phyloP scores from a whole-genome alignment of 2,113 vertebrate species.

The Seriola quinqueradiata region DNA sequence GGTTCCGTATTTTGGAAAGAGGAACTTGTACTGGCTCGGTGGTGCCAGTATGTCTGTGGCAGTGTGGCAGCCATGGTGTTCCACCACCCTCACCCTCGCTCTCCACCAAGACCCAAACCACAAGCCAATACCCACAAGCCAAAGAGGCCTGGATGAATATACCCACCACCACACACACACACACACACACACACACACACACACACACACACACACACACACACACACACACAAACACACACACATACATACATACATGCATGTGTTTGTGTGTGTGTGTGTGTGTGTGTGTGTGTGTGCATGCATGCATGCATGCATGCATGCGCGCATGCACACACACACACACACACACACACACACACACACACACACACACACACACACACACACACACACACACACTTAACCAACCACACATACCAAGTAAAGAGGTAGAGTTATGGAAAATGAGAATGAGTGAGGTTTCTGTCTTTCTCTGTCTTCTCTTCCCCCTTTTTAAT shows the following conservation, averaged over 20 bases:
- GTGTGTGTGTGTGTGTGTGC: too few relatives aligned
- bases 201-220: conserved; percentile 40
- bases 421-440: conserved; percentile 84
- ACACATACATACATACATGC: too few relatives aligned
- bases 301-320: neutral
- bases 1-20: conserved; percentile 81
- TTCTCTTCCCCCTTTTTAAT: conserved; percentile 81
- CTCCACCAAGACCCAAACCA: conserved; percentile 80
- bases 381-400: conserved; percentile 49
- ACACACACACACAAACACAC: conserved; percentile 46
- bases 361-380: conserved; percentile 36
- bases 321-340: conserved; percentile 24
- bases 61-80: conserved; percentile 83
- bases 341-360: conserved; percentile 22
- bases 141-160: conserved; percentile 80
- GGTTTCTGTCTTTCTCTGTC: conserved; percentile 82
- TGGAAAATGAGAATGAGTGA: conserved; percentile 86
- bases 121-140: conserved; percentile 86
- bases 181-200: conserved; percentile 41
- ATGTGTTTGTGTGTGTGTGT: too few relatives aligned
- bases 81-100: conserved; percentile 82
- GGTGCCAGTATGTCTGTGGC: conserved; percentile 87
- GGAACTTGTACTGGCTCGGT: conserved; percentile 78
- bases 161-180: conserved; percentile 73
- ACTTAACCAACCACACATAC: conserved; percentile 78